phyloP scores from a whole-genome alignment of 1,140 invertebrate genomes.

The Drosophila nikananu region DNA sequence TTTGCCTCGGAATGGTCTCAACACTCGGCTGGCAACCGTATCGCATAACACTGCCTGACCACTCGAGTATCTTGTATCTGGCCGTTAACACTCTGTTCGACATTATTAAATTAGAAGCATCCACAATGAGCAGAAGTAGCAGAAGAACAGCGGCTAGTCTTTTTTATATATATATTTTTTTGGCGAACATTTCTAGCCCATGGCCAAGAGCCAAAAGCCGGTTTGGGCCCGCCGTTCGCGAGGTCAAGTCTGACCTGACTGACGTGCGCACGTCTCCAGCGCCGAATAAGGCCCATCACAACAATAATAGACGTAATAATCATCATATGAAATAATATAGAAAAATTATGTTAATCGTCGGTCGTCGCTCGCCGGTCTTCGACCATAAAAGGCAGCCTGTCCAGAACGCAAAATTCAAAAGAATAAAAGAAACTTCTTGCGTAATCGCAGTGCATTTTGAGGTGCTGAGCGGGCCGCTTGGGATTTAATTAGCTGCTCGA shows the following conservation, averaged over 20 bases:
- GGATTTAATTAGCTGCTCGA: slow-evolving; percentile 57
- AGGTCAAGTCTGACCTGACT: slow-evolving; percentile 58
- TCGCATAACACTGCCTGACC: slow-evolving; percentile 17
- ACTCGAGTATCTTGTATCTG: slow-evolving; percentile 51
- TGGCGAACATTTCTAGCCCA: slow-evolving; percentile 60
- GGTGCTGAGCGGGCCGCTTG: slow-evolving; percentile 14
- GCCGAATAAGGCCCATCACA: slow-evolving; percentile 56
- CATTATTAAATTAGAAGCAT: slow-evolving; percentile 68
- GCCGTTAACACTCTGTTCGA: slow-evolving; percentile 55
- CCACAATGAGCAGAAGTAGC: slow-evolving; percentile 22
- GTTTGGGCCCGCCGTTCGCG: slow-evolving; percentile 41
- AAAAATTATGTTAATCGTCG: slow-evolving; percentile 74
- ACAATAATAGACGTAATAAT: slow-evolving; percentile 66
- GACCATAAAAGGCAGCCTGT: slow-evolving; percentile 63
- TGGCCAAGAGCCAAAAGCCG: slow-evolving; percentile 64
- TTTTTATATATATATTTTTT: slow-evolving; percentile 22
- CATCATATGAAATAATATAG: slow-evolving; percentile 71
- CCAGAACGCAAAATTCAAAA: neutral
- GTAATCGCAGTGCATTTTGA: slow-evolving; percentile 43
- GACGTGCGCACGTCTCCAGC: slow-evolving; percentile 48
- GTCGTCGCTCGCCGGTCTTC: neutral
- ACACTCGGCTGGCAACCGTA: slow-evolving; percentile 19
- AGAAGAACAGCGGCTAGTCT: slow-evolving; percentile 42
- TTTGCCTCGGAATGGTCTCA: slow-evolving; percentile 11
- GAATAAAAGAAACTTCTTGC: slow-evolving; percentile 43